Base-by-base conservation (phyloP, 2,888 invertebrate genomes). In the Dugesia japonica region DNA sequence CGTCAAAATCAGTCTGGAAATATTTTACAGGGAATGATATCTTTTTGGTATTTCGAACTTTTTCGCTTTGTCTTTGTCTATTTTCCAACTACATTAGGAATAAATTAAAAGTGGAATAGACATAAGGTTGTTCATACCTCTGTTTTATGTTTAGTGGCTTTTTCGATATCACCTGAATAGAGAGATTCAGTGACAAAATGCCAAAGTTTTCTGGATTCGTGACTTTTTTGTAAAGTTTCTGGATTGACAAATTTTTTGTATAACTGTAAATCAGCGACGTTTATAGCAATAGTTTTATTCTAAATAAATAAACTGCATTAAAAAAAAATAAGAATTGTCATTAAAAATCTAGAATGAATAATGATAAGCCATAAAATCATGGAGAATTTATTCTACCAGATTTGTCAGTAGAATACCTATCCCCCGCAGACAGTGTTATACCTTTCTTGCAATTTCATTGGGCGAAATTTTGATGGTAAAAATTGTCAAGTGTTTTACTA, bases 181-280 rank as follows among this genome's bases (percentile, higher is more conserved):
- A 87, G 80, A 26, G 85, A 84, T 76, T 83, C 83, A 1, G 86
- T 85, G 13, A 87, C 86, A 79, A 85, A 81, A 72, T 83, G 81
- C 87, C 87, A 87, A 26, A 87, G 81, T 75, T 82, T 82, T 0
- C 86, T 81, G 0, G 87, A 87, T 80, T 87, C 87, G 79, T 82
- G 82, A n/a, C 82, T 82, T 23, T 81, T 81, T 80, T 87, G 87
- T 38, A 82, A 80, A 0, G 81, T 80, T 7, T 85, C 15, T 0
- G 85, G 86, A 26, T 86, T 81, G 15, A 86, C 84, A 71, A 84
- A 80, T 80, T 87, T 86, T 28, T 79, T 78, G 77, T 79, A 79
- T 0, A 82, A 79, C 15, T 80, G 78, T 56, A 84, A 80, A 13
- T 80, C 75, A 26, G 76, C 75, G 0, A 83, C 81, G 80, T 84